These are phyloP conservation scores for Megalops atlanticus DNA, from an alignment of 2,113 vertebrate genomes.

Conservation along the genomic window DNA sequence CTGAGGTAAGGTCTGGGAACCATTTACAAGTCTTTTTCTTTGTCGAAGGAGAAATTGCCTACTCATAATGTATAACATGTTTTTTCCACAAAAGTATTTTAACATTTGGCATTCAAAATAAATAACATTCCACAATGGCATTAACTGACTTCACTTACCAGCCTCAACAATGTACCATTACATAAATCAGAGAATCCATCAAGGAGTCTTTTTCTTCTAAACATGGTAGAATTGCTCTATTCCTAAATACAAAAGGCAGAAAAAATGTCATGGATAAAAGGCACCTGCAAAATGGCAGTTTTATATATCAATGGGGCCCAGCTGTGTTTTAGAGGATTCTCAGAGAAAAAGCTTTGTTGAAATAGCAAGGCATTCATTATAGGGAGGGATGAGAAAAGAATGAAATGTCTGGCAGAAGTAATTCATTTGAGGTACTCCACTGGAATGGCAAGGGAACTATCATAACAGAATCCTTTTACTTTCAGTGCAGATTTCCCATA, in stretches of 20 bases:
- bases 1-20: constrained; percentile 55
- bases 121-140: constrained; percentile 53
- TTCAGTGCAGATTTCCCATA: constrained; percentile 32
- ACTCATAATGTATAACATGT: constrained; percentile 65
- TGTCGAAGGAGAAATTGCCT: constrained; percentile 60
- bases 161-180: constrained; percentile 61
- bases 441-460: constrained; percentile 30
- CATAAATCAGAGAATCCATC: constrained; percentile 55
- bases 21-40: constrained; percentile 56
- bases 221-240: constrained; percentile 50
- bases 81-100: constrained; percentile 67
- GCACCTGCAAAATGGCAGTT: constrained; percentile 42
- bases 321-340: constrained; percentile 36
- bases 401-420: constrained; percentile 29
- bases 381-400: constrained; percentile 25
- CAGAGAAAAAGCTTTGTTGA: constrained; percentile 39
- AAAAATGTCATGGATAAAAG: constrained; percentile 56
- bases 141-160: constrained; percentile 66
- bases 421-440: constrained; percentile 25
- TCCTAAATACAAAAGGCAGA: constrained; percentile 39
- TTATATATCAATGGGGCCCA: constrained; percentile 48
- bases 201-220: constrained; percentile 54
- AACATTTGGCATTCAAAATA: constrained; percentile 62
- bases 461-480: constrained; percentile 30
- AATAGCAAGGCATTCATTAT: constrained; percentile 47